A percentile compares a stretch with the other conserved stretches of the same genome.
Evolutionary conservation across 30 jellyfish, hydroid and myxozoan genomes (phyloP).

Genomic region (Aurelia sp.): DNA sequence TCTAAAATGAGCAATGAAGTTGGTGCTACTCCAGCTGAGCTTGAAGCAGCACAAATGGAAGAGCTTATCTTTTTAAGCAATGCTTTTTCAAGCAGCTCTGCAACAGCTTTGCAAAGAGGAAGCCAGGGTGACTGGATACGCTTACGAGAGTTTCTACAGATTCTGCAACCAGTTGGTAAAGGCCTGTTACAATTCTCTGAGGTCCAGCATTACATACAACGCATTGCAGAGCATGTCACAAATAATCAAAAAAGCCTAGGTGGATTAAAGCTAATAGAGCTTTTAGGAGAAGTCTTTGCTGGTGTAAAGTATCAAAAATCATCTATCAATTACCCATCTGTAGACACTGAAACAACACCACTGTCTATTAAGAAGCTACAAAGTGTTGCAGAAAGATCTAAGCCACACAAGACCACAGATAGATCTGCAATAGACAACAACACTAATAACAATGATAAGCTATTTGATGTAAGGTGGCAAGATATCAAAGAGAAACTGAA

Average conservation of each 20-base stretch:
- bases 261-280: slow-evolving; percentile 41
- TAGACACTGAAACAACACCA: neutral
- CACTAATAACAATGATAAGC: neutral
- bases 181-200: slow-evolving; percentile 40
- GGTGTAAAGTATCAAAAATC: slow-evolving; percentile 15
- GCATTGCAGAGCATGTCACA: slow-evolving; percentile 40
- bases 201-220: slow-evolving; percentile 70
- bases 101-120: slow-evolving; percentile 75
- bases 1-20: too few relatives aligned
- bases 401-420: neutral
- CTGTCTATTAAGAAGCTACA: neutral
- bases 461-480: slow-evolving; percentile 24
- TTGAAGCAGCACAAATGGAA: slow-evolving; percentile 19
- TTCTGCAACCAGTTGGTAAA: slow-evolving; percentile 70
- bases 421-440: neutral
- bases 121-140: slow-evolving; percentile 91
- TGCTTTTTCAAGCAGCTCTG: slow-evolving; percentile 42
- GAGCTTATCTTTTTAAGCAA: slow-evolving; percentile 58
- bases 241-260: slow-evolving; percentile 24
- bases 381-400: neutral
- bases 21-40: neutral
- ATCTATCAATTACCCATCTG: slow-evolving; percentile 4
- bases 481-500: slow-evolving; percentile 34
- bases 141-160: slow-evolving; percentile 60
- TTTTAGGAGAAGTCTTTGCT: slow-evolving; percentile 41